Evolutionary conservation across 1,140 invertebrate genomes (phyloP).

Genomic region (Melanaphis sacchari): DNA sequence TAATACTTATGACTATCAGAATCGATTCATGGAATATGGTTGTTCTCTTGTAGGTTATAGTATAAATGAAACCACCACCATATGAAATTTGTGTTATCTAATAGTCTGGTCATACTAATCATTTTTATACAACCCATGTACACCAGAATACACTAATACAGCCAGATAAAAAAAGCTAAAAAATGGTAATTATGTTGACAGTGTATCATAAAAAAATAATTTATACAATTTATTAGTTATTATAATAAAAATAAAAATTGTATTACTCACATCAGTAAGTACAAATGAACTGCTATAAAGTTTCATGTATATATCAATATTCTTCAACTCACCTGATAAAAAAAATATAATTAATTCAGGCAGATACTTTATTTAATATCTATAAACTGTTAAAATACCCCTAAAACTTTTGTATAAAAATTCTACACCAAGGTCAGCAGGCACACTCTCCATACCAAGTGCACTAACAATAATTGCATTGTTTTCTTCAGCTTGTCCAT

Average conservation of each 20-base stretch:
- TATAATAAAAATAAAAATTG: not conserved
- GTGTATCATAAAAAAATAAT: too few relatives aligned
- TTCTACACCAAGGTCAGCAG: constrained; percentile 82
- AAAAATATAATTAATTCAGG: not conserved
- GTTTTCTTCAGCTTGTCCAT: constrained; percentile 77
- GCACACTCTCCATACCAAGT: constrained; percentile 91
- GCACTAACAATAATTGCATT: constrained; percentile 84
- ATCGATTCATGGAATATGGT: too few relatives aligned
- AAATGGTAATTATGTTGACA: too few relatives aligned
- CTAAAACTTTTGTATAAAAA: constrained; percentile 78
- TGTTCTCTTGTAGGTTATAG: too few relatives aligned
- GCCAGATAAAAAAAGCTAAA: too few relatives aligned
- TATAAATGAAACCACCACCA: too few relatives aligned
- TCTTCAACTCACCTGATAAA: constrained; percentile 28
- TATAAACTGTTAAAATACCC: constrained; percentile 65
- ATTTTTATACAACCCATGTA: too few relatives aligned
- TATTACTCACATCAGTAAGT: not conserved
- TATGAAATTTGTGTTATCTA: too few relatives aligned
- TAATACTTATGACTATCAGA: too few relatives aligned
- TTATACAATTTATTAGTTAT: not conserved
- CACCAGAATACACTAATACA: too few relatives aligned
- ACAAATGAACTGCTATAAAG: not conserved
- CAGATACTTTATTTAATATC: not conserved
- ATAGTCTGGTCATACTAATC: too few relatives aligned
- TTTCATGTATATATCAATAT: constrained; percentile 21